A percentile compares a stretch with the other conserved stretches of the same genome.
Evolutionary conservation across 2,113 vertebrate genomes (phyloP).

Genomic region (Podarcis cretensis): DNA sequence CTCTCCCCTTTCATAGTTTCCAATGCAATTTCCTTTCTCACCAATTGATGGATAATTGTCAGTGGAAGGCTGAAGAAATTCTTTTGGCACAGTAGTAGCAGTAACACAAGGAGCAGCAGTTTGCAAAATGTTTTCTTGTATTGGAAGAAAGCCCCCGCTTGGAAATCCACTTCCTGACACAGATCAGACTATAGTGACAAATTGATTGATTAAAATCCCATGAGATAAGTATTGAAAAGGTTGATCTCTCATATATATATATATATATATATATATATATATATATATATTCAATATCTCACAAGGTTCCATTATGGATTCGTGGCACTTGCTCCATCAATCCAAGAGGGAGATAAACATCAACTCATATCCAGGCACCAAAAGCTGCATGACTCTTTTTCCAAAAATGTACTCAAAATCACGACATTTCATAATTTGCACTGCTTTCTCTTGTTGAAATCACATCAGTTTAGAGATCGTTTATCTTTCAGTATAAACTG

Average conservation of each 20-base stretch:
- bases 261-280: constrained; percentile 31
- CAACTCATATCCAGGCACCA: neutral
- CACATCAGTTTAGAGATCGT: neutral
- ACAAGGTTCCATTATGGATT: constrained; percentile 20
- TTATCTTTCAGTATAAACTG: constrained; percentile 8
- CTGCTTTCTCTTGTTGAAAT: fast-evolving
- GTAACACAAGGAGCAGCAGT: neutral
- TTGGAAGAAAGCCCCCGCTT: constrained; percentile 24
- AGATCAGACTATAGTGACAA: constrained; percentile 28
- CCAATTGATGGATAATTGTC: too few species aligned
- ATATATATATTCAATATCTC: neutral
- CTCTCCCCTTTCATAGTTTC: too few species aligned
- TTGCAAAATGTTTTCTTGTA: constrained; percentile 1
- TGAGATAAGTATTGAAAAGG: constrained; percentile 38
- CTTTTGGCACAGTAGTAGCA: too few species aligned
- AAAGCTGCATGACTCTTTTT: neutral
- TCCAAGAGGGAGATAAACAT: neutral
- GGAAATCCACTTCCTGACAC: neutral
- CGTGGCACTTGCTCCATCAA: constrained; percentile 8
- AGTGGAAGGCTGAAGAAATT: too few species aligned
- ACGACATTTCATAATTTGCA: neutral
- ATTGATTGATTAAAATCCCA: constrained; percentile 38
- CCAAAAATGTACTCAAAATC: neutral
- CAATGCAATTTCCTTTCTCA: too few species aligned
- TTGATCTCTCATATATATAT: constrained; percentile 9